Conservation (phyloP, 2,113 vertebrate species). For the Entomyzon cyanotis region DNA sequence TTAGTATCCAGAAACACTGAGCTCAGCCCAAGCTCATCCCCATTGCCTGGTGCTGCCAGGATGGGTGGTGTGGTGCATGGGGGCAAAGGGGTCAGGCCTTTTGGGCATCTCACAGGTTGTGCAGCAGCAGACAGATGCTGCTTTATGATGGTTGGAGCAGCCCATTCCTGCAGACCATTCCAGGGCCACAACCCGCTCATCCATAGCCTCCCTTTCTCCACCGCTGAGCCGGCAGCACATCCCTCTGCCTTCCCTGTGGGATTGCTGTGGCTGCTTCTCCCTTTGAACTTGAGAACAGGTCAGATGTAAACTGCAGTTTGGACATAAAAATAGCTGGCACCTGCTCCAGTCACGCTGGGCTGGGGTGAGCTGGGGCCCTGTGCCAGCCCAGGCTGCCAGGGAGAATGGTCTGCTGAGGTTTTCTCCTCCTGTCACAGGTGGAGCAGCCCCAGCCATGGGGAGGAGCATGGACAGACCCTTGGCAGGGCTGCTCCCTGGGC, state of each 20-base stretch:
- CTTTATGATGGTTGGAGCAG: not conserved
- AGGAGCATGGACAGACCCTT: not conserved
- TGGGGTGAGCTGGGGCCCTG: not conserved
- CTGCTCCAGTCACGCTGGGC: not conserved
- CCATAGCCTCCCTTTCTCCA: fast-evolving
- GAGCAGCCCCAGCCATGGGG: fast-evolving
- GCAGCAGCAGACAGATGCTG: not conserved
- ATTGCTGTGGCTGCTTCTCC: not conserved
- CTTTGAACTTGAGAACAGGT: not conserved
- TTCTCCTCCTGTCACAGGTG: not conserved
- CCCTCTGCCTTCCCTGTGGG: fast-evolving
- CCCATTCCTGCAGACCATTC: not conserved
- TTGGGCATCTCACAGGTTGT: not conserved
- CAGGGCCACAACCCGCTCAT: not conserved
- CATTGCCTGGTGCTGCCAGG: not conserved
- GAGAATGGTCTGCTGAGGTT: not conserved
- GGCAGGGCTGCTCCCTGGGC: not conserved
- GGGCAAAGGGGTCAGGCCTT: not conserved
- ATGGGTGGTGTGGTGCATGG: not conserved
- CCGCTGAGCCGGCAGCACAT: fast-evolving
- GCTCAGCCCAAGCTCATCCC: not conserved
- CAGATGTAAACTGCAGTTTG: not conserved
- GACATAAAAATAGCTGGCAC: conserved; percentile 50
- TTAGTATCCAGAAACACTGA: not conserved
- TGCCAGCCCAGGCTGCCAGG: not conserved